Percentiles rank a stretch among this genome's conserved stretches.
Conservation (phyloP, 37 sponge, comb jelly and placozoan species). For the Bolinopsis microptera region DNA sequence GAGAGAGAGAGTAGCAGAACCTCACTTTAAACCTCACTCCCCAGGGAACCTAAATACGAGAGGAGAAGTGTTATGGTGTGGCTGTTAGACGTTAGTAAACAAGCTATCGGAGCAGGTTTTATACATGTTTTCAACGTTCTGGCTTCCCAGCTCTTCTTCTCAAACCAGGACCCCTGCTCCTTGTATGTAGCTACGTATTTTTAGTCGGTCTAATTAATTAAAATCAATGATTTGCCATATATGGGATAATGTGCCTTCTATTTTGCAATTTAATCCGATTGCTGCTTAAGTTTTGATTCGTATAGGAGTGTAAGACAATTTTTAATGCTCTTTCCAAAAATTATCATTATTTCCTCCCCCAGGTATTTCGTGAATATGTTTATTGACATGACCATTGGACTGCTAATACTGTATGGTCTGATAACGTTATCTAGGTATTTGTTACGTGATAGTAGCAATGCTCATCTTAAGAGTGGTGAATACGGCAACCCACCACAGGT, state of each 20-base stretch:
- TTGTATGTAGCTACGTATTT: not conserved
- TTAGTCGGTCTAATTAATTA: too few species aligned
- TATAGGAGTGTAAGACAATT: too few species aligned
- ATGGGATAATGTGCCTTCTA: too few species aligned
- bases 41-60: slow-evolving; percentile 27
- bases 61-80: slow-evolving; percentile 13
- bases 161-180: slow-evolving; percentile 31
- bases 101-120: slow-evolving; percentile 31
- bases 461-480: slow-evolving; percentile 73
- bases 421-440: slow-evolving; percentile 63
- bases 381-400: slow-evolving; percentile 76
- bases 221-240: too few species aligned
- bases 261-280: too few species aligned
- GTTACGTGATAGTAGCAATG: not conserved
- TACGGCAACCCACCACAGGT: slow-evolving; percentile 70
- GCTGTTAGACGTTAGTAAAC: slow-evolving; percentile 25
- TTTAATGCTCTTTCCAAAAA: too few species aligned
- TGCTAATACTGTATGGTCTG: slow-evolving; percentile 72
- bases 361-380: slow-evolving; percentile 77
- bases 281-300: too few species aligned
- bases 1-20: too few species aligned
- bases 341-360: too few species aligned
- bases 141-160: slow-evolving; percentile 34
- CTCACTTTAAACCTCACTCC: too few species aligned
- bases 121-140: slow-evolving; percentile 43